Conservation (phyloP, 2,888 invertebrate genomes). For the Rambutsinella grinnellia region DNA sequence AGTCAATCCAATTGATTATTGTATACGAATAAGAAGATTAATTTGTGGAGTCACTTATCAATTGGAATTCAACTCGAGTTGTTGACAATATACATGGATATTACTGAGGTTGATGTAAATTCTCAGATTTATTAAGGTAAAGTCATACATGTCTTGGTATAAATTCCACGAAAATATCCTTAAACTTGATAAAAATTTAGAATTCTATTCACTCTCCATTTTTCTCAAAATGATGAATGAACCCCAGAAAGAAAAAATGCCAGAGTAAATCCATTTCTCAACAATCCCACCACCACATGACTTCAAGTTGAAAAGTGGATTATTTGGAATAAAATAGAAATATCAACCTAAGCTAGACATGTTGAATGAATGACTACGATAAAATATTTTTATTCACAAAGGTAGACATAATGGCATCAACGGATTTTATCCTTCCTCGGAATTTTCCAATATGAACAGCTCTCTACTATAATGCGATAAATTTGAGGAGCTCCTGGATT, state of each 20-base stretch:
- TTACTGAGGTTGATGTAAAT: not conserved
- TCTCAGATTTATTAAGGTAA: not conserved
- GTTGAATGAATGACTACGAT: not conserved
- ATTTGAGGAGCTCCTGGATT: not conserved
- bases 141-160: too few relatives aligned
- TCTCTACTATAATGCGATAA: too few relatives aligned
- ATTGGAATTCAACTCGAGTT: not conserved
- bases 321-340: not conserved
- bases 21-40: too few relatives aligned
- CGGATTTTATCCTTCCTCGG: too few relatives aligned
- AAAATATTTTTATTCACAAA: not conserved
- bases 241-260: not conserved
- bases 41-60: not conserved
- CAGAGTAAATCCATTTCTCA: not conserved
- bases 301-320: not conserved
- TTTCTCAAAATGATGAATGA: not conserved
- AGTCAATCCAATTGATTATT: not conserved
- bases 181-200: not conserved
- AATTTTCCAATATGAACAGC: too few relatives aligned
- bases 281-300: not conserved
- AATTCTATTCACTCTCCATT: not conserved
- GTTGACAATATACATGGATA: not conserved
- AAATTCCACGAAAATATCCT: too few relatives aligned
- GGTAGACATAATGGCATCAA: conserved; percentile 11
- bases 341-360: not conserved